A percentile compares a stretch with the other conserved stretches of the same genome.
Conservation (phyloP, 2,888 invertebrate genomes). For the Sialis lutaria region DNA sequence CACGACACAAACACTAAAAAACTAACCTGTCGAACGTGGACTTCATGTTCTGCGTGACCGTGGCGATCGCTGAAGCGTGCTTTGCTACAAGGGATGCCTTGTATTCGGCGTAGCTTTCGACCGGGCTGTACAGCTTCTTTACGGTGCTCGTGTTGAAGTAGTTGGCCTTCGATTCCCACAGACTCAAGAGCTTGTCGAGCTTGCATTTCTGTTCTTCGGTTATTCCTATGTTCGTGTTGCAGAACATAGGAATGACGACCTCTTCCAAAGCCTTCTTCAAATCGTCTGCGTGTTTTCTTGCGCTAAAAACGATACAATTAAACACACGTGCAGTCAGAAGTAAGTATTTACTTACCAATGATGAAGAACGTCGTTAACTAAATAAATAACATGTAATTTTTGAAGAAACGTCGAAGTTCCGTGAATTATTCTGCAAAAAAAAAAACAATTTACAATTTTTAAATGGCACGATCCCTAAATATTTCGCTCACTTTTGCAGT, state of each 20-base stretch:
- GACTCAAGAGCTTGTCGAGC: constrained; percentile 77
- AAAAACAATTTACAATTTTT: background rate
- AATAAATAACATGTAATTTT: constrained; percentile 93
- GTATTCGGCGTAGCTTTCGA: constrained; percentile 75
- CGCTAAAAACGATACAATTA: constrained; percentile 46
- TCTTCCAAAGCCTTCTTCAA: constrained; percentile 85
- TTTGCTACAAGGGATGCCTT: constrained; percentile 70
- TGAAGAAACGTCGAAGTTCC: constrained; percentile 64
- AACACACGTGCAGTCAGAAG: constrained; percentile 10
- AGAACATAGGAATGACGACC: constrained; percentile 96
- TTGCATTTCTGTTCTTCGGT: constrained; percentile 80
- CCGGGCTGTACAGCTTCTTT: constrained; percentile 74
- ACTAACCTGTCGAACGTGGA: constrained; percentile 56
- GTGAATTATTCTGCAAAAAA: constrained; percentile 35
- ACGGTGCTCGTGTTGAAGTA: constrained; percentile 70
- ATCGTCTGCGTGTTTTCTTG: constrained; percentile 87
- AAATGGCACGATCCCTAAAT: background rate
- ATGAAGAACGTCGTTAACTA: constrained; percentile 96
- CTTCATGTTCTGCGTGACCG: constrained; percentile 64
- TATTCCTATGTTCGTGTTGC: constrained; percentile 74
- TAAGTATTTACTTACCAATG: constrained; percentile 77
- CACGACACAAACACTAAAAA: background rate
- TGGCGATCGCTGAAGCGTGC: constrained; percentile 59
- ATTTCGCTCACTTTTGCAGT: constrained; percentile 53
- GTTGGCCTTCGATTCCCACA: constrained; percentile 94